Conservation (phyloP, 2,113 vertebrate species). For the Nothocercus nigrocapillus region DNA sequence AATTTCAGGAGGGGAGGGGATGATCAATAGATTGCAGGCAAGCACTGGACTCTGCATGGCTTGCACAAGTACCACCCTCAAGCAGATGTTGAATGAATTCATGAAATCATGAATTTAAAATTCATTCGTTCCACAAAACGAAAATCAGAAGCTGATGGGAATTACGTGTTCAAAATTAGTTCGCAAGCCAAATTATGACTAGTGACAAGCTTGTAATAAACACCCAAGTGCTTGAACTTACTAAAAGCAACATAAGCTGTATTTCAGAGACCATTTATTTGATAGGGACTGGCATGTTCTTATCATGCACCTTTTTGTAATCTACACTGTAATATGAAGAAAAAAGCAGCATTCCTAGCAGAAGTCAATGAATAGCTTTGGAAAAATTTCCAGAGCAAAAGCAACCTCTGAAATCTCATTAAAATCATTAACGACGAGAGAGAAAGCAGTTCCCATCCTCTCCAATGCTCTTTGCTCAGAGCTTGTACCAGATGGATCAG, state of each 20-base stretch:
- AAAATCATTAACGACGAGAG: neutral
- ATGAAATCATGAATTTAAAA: neutral
- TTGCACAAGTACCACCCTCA: neutral
- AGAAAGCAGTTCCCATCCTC: slow-evolving; percentile 5
- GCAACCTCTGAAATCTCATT: slow-evolving; percentile 21
- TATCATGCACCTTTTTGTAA: neutral
- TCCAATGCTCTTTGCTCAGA: neutral
- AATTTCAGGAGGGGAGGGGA: neutral
- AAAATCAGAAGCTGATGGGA: neutral
- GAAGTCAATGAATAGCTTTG: neutral
- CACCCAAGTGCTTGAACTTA: neutral
- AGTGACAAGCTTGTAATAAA: neutral
- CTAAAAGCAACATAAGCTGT: neutral
- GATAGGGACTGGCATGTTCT: neutral
- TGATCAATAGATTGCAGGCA: neutral
- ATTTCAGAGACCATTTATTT: neutral
- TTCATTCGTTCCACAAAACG: neutral
- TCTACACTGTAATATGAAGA: neutral
- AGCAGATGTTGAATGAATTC: neutral
- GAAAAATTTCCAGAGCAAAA: slow-evolving; percentile 1
- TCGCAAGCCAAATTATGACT: neutral
- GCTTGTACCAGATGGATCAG: slow-evolving; percentile 13
- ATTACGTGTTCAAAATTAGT: neutral
- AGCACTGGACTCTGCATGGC: neutral
- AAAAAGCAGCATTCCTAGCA: neutral